Base-by-base conservation (phyloP, 2,888 invertebrate species). In the Eretmocerus hayati region DNA sequence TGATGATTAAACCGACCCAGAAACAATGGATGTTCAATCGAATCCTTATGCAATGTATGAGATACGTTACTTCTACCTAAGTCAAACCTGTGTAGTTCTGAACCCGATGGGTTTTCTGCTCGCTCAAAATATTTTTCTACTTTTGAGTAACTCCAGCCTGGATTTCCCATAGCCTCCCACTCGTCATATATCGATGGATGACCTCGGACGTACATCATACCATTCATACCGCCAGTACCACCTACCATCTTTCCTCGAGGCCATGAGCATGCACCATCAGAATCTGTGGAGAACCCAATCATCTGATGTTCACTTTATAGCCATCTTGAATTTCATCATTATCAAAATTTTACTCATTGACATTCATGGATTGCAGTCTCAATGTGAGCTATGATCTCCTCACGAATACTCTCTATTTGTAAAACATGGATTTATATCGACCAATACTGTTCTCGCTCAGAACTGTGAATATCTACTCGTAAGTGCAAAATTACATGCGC, bases 181-280 rank as follows among this genome's bases (percentile, higher is more conserved):
- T 70, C 62, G 59, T 86, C 79, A 59, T 77, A 86, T 62, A 86
- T 85, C 3, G 62, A 60, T 4, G 77, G 74, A 65, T 81, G 80
- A 0, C 85, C 85, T 4, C 80, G 72, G 0, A 81, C 63, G 61
- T 85, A 81, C 1, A 83, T 47, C 82, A 85, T 81, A 11, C 74
- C 80, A 64, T 85, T 85, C 3, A 83, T 74, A 0, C 74, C 72
- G n/a, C 81, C 80, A 2, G 77, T 74, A 0, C 86, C 87, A 0
- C 87, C 87, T 16, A 82, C 67, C 11, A 77, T 77, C 62, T 83
- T 82, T 0, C 81, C 81, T 16, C 79, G 70, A 0, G 78, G 74
- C 78, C 78, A 81, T 41, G 62, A 67, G 58, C 80, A 79, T 2
- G 62, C 53, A 2, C 74, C 74, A 2, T 55, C 60, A 4, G 50